These are phyloP conservation scores for Epsilonema sp. DNA, from an alignment of 2,888 invertebrate genomes.

Conservation along the genomic window DNA sequence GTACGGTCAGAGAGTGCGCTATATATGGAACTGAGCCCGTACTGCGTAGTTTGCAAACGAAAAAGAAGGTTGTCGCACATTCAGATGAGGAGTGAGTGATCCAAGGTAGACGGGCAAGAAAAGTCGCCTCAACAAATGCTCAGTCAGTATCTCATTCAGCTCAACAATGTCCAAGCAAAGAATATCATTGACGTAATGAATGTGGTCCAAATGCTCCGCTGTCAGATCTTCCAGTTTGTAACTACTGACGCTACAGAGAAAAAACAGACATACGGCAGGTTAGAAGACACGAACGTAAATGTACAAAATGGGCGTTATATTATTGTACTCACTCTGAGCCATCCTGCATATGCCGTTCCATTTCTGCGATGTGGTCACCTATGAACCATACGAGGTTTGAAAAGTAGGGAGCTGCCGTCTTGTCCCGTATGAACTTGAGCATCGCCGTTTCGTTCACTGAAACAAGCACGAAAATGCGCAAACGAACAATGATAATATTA, in stretches of 20 bases:
- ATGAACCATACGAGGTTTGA: constrained; percentile 98
- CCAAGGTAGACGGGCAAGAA: constrained; percentile 81
- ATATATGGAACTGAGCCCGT: too few species aligned
- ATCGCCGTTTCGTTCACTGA: constrained; percentile 78
- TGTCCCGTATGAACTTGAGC: constrained; percentile 80
- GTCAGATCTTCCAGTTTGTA: constrained; percentile 75
- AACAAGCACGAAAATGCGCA: too few species aligned
- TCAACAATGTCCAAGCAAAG: constrained; percentile 72
- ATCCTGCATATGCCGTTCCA: too few species aligned
- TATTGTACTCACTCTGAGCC: too few species aligned
- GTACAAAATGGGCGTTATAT: too few species aligned
- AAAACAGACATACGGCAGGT: too few species aligned
- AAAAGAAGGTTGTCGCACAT: too few species aligned
- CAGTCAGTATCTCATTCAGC: constrained; percentile 74
- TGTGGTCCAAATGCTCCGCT: constrained; percentile 86
- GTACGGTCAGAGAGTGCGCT: too few species aligned
- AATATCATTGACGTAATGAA: constrained; percentile 92
- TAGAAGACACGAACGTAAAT: too few species aligned
- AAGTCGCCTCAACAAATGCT: constrained; percentile 75
- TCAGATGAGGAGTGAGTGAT: constrained; percentile 36
- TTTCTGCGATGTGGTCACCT: constrained; percentile 83
- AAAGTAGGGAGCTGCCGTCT: constrained; percentile 92
- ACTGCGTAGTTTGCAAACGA: too few species aligned
- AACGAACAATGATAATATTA: too few species aligned
- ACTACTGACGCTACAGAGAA: constrained; percentile 42